Evolutionary conservation across 2,113 vertebrate genomes (phyloP).

Genomic region (Tupaia chinensis): DNA sequence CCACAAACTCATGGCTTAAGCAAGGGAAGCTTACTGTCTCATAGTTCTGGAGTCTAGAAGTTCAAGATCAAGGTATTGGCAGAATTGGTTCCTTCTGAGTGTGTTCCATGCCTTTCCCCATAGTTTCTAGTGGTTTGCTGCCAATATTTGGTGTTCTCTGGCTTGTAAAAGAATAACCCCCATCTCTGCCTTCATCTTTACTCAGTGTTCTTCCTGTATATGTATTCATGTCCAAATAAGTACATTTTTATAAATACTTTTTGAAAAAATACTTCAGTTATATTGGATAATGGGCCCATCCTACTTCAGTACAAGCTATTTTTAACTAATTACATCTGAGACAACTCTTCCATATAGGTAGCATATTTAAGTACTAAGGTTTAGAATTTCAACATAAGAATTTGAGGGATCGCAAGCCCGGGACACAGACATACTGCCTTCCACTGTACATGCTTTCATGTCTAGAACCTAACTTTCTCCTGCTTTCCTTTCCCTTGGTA

Average conservation of each 20-base stretch:
- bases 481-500: background rate
- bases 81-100: background rate
- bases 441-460: background rate
- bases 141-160: no score
- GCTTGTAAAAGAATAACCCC: background rate
- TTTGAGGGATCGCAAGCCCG: background rate
- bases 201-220: background rate
- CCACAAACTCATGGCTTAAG: background rate
- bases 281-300: background rate
- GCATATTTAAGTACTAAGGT: background rate
- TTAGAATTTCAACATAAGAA: background rate
- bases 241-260: background rate
- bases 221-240: background rate
- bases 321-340: background rate
- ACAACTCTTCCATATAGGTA: background rate
- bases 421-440: rapidly evolving
- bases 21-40: background rate
- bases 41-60: background rate
- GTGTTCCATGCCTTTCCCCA: background rate
- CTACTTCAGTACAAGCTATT: background rate
- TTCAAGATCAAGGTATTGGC: background rate
- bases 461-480: background rate
- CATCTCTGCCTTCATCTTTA: background rate
- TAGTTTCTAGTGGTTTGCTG: background rate
- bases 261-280: background rate